Conservation (phyloP, 2,113 vertebrate genomes). For the Oxygymnocypris stewartii region DNA sequence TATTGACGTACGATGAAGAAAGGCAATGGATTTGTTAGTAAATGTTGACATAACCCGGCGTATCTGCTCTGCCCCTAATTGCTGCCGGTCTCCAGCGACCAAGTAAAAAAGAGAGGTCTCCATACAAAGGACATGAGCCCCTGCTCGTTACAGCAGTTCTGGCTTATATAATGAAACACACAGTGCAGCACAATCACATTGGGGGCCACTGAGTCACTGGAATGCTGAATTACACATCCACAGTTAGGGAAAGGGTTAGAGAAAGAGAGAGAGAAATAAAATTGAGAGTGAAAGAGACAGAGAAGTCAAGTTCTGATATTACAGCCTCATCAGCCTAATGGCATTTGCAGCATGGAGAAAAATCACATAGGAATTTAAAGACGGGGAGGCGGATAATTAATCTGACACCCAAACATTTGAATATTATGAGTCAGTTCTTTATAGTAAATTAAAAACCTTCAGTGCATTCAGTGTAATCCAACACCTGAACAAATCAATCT, state of each 20-base stretch:
- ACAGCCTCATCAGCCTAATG: slow-evolving; percentile 48
- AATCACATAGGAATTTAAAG: not conserved
- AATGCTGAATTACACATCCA: slow-evolving; percentile 58
- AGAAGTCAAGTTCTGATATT: slow-evolving; percentile 49
- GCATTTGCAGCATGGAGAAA: slow-evolving; percentile 1
- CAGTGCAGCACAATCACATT: slow-evolving; percentile 40
- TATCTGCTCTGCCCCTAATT: slow-evolving; percentile 40
- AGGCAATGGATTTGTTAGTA: not conserved
- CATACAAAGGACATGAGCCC: slow-evolving; percentile 32
- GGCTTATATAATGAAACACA: slow-evolving; percentile 42
- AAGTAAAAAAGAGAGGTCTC: slow-evolving; percentile 4
- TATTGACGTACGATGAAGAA: not conserved
- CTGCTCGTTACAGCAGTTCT: slow-evolving; percentile 27
- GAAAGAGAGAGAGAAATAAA: not conserved
- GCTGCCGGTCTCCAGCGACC: slow-evolving; percentile 29
- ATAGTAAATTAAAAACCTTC: slow-evolving; percentile 41
- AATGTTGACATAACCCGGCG: not conserved
- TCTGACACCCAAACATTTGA: not conserved
- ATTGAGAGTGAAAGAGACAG: not conserved
- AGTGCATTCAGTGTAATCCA: not conserved
- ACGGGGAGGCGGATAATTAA: not conserved
- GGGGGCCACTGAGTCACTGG: slow-evolving; percentile 55
- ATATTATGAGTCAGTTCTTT: not conserved
- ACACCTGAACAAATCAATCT: not conserved
- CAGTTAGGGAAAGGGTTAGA: not conserved